A percentile compares a stretch with the other conserved stretches of the same genome.
These are phyloP conservation scores for Coptodon rendalli DNA, from an alignment of 2,113 vertebrate genomes.

Conservation along the genomic window DNA sequence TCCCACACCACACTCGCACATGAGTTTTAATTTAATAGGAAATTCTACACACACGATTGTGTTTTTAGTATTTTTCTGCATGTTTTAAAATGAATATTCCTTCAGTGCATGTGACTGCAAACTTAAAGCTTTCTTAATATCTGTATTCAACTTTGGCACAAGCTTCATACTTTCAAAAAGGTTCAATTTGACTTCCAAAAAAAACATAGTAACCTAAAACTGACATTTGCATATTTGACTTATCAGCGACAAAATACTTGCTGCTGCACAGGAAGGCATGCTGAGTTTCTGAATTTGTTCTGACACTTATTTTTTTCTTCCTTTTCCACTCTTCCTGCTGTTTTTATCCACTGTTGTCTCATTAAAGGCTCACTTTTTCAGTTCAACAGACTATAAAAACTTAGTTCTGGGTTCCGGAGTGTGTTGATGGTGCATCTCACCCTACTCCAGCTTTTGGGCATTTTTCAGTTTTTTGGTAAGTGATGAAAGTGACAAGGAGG, in stretches of 20 bases:
- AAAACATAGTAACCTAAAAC: not conserved
- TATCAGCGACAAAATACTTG: not conserved
- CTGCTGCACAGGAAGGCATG: not conserved
- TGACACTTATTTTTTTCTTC: not conserved
- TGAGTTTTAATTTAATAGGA: not conserved
- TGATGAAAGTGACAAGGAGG: not conserved
- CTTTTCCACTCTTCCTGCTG: not conserved
- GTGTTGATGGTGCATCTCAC: not conserved
- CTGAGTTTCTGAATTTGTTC: not conserved
- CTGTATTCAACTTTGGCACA: not conserved
- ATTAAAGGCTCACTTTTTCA: not conserved
- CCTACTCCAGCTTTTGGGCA: not conserved
- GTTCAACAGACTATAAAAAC: not conserved
- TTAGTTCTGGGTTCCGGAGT: accelerated
- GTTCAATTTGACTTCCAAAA: not conserved
- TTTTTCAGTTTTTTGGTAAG: not conserved
- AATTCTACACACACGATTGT: not conserved
- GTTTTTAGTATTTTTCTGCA: not conserved
- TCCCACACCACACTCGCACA: not conserved
- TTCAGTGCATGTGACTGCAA: not conserved
- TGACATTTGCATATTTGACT: not conserved
- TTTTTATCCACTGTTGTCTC: not conserved
- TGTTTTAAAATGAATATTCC: not conserved
- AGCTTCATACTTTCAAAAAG: not conserved
- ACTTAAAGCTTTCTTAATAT: not conserved